A percentile compares a stretch with the other conserved stretches of the same genome.
phyloP scores from a whole-genome alignment of 1,140 invertebrate species.

The Neelides sp. region DNA sequence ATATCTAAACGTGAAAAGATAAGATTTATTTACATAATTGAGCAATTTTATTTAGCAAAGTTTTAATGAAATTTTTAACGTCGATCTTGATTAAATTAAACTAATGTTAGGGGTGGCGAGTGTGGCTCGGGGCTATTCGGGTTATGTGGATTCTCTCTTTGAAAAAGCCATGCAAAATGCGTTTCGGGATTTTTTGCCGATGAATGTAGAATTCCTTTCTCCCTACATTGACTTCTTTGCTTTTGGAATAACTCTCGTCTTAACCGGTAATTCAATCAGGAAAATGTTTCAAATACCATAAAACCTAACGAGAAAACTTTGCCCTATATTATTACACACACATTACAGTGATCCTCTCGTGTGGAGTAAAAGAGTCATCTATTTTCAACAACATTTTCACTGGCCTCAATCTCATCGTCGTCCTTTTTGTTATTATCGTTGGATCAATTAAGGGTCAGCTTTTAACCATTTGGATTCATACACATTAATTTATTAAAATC shows the following conservation, averaged over 20 bases:
- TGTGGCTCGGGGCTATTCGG: slow-evolving; percentile 79
- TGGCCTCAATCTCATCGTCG: slow-evolving; percentile 65
- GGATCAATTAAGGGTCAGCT: slow-evolving; percentile 64
- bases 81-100: no score
- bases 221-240: slow-evolving; percentile 74
- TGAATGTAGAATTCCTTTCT: slow-evolving; percentile 55
- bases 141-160: slow-evolving; percentile 70
- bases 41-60: slow-evolving; percentile 2
- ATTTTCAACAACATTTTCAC: slow-evolving; percentile 84
- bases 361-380: slow-evolving; percentile 80
- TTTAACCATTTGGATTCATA: no score
- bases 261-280: slow-evolving; percentile 38
- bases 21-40: background rate
- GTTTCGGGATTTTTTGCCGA: slow-evolving; percentile 54
- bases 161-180: slow-evolving; percentile 51
- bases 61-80: no score
- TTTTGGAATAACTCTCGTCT: slow-evolving; percentile 51
- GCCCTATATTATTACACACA: background rate
- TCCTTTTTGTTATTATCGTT: slow-evolving; percentile 67
- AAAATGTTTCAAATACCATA: background rate
- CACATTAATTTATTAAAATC: no score
- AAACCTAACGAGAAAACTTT: background rate
- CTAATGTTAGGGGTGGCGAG: slow-evolving; percentile 59
- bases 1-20: background rate
- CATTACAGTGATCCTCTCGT: slow-evolving; percentile 49